These are phyloP conservation scores for Dyspetes luteomarginatus DNA, from an alignment of 2,888 invertebrate genomes.

Conservation along the genomic window DNA sequence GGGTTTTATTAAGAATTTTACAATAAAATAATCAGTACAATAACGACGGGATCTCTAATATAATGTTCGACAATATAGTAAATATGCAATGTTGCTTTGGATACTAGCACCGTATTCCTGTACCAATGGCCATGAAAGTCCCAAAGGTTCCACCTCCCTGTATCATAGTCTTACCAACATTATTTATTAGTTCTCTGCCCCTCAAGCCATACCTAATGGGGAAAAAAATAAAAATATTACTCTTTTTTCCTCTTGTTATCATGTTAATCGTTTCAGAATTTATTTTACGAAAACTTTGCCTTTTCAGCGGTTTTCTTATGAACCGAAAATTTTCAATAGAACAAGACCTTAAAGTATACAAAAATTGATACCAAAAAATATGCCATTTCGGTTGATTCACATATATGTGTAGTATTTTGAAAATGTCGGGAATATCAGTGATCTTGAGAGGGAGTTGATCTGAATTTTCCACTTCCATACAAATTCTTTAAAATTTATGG, in stretches of 20 bases:
- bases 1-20: conserved; percentile 39
- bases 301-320: background rate
- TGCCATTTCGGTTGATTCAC: background rate
- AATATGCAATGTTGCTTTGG: conserved; percentile 59
- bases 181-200: conserved; percentile 95
- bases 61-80: conserved; percentile 31
- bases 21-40: conserved; percentile 73
- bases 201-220: conserved; percentile 92
- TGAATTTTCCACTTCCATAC: too few species aligned
- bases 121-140: conserved; percentile 97
- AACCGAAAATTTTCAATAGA: background rate
- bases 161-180: conserved; percentile 97
- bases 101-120: conserved; percentile 91
- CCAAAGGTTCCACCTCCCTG: conserved; percentile 99
- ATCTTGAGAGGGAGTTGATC: too few species aligned
- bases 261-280: conserved; percentile 5
- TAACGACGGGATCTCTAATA: conserved; percentile 65
- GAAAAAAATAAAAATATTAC: too few species aligned
- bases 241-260: too few species aligned
- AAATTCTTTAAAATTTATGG: too few species aligned
- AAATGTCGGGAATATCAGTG: too few species aligned
- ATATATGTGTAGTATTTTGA: too few species aligned
- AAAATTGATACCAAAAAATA: background rate
- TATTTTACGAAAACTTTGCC: too few species aligned
- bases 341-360: background rate